Percentiles rank a stretch among this genome's conserved stretches.
These are phyloP conservation scores for Syngnathus rostellatus DNA, from an alignment of 2,797 vertebrate species.

Conservation along the genomic window DNA sequence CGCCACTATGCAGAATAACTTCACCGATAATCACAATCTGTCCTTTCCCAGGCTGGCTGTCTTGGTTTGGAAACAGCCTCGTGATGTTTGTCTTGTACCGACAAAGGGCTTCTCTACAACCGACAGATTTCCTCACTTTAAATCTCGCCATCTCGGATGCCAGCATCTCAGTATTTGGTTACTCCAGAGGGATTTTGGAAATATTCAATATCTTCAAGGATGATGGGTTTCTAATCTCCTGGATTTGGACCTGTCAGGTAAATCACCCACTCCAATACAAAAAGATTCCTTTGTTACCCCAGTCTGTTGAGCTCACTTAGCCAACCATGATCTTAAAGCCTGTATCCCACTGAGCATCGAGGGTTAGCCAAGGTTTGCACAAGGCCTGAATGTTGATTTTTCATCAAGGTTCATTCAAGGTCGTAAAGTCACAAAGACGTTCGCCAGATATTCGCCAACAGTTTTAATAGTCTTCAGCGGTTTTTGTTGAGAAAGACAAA, in stretches of 20 bases:
- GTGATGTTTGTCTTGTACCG: constrained; percentile 81
- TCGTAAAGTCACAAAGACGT: too few species aligned
- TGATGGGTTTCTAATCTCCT: constrained; percentile 78
- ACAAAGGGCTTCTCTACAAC: constrained; percentile 74
- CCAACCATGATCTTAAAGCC: neutral
- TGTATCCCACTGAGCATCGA: too few species aligned
- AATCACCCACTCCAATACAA: constrained; percentile 6
- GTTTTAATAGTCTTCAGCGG: too few species aligned
- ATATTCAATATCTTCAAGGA: constrained; percentile 83
- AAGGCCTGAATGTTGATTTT: too few species aligned
- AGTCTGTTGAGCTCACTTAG: neutral
- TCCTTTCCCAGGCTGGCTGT: constrained; percentile 72
- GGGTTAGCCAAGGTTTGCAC: too few species aligned
- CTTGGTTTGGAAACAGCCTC: constrained; percentile 84
- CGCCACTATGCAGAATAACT: neutral
- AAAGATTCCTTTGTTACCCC: neutral
- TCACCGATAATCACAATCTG: neutral
- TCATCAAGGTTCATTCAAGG: too few species aligned
- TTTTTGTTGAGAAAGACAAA: too few species aligned
- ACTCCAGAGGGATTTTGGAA: constrained; percentile 80
- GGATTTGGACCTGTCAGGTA: constrained; percentile 85
- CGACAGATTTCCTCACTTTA: constrained; percentile 79
- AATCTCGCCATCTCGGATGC: constrained; percentile 81
- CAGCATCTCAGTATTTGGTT: constrained; percentile 80
- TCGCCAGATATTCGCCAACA: too few species aligned